Evolutionary conservation across 2,113 vertebrate genomes (phyloP).

Genomic region (Phyllopteryx taeniolatus): DNA sequence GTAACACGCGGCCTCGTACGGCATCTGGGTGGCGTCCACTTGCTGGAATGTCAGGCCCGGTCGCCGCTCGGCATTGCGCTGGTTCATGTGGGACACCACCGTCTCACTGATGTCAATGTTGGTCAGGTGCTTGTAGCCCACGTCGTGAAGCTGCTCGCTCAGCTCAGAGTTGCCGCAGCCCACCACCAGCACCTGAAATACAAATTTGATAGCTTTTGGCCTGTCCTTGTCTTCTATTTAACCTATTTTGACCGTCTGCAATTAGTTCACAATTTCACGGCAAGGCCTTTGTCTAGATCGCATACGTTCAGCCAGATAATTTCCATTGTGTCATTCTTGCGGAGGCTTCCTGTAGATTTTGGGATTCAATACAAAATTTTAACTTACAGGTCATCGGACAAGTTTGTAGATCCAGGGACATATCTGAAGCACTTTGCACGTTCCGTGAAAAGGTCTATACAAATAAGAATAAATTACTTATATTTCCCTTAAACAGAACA

Average conservation of each 20-base stretch:
- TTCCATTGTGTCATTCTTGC: not conserved
- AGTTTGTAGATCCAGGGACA: not conserved
- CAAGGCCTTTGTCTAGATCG: not conserved
- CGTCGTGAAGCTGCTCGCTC: slow-evolving; percentile 90
- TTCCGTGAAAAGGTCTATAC: not conserved
- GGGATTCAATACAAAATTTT: not conserved
- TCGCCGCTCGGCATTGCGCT: slow-evolving; percentile 76
- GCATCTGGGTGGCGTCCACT: slow-evolving; percentile 86
- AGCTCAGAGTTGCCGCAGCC: slow-evolving; percentile 96
- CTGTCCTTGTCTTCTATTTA: not conserved
- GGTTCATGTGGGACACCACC: slow-evolving; percentile 85
- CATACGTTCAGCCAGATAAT: not conserved
- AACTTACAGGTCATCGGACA: not conserved
- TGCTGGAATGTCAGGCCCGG: slow-evolving; percentile 82
- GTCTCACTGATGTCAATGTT: slow-evolving; percentile 91
- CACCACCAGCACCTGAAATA: slow-evolving; percentile 87
- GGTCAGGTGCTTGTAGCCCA: slow-evolving; percentile 82
- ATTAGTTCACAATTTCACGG: not conserved
- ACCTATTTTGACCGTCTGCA: not conserved
- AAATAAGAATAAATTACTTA: not conserved
- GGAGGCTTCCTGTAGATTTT: too few relatives aligned
- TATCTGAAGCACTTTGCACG: not conserved
- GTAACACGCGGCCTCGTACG: slow-evolving; percentile 79
- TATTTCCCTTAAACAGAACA: not conserved
- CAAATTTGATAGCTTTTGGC: not conserved